Conservation (phyloP, 2,113 vertebrate species). For the Dromaius novaehollandiae region DNA sequence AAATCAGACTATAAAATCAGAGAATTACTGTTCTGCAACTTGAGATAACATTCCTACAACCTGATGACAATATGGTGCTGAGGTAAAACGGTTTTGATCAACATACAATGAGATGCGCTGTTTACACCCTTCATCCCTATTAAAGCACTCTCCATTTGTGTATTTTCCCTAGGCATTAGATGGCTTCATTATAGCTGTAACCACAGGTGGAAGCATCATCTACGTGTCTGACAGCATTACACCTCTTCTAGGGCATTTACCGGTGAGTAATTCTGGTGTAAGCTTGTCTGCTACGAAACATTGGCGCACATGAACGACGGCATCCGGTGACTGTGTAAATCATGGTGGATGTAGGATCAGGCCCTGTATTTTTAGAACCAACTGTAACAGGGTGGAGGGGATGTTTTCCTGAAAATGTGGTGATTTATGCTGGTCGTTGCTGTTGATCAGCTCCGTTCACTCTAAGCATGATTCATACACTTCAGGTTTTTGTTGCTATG, state of each 20-base stretch:
- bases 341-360: background rate
- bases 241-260: slow-evolving; percentile 83
- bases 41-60: slow-evolving; percentile 4
- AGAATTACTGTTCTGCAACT: slow-evolving; percentile 22
- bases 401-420: background rate
- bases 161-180: slow-evolving; percentile 77
- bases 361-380: background rate
- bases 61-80: background rate
- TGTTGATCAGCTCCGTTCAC: background rate
- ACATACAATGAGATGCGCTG: background rate
- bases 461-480: background rate
- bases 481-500: slow-evolving; percentile 51
- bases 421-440: background rate
- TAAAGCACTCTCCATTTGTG: slow-evolving; percentile 1
- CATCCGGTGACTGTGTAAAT: background rate
- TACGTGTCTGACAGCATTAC: slow-evolving; percentile 86
- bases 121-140: background rate
- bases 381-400: background rate
- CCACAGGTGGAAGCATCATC: slow-evolving; percentile 83
- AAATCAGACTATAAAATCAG: slow-evolving; percentile 16
- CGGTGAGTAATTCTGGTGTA: slow-evolving; percentile 70
- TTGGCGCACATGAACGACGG: no score
- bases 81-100: slow-evolving; percentile 15
- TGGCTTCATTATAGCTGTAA: slow-evolving; percentile 83
- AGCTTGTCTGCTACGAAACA: background rate